These are phyloP conservation scores for Diadegma fenestrale DNA, from an alignment of 2,888 invertebrate species.

Conservation along the genomic window DNA sequence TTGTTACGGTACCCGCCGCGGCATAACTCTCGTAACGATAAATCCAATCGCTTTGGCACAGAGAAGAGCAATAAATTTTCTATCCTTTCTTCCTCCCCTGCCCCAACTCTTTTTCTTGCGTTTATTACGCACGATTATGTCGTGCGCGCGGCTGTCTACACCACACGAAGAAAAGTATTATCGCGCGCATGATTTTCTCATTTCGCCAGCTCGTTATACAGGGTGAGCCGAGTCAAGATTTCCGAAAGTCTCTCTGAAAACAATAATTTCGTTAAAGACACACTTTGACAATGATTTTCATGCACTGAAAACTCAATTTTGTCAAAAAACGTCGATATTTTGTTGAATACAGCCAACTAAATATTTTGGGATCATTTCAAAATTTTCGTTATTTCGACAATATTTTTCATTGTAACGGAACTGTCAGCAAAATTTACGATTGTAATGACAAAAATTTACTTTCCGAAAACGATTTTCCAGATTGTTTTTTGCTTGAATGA, in stretches of 20 bases:
- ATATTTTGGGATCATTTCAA: too few relatives aligned
- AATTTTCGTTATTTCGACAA: too few relatives aligned
- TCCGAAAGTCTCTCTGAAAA: not conserved
- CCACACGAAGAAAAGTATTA: constrained; percentile 21
- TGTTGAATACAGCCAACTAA: too few relatives aligned
- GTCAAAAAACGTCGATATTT: too few relatives aligned
- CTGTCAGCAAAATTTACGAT: too few relatives aligned
- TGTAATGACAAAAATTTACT: too few relatives aligned
- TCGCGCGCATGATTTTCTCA: constrained; percentile 17
- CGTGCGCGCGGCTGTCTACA: constrained; percentile 41
- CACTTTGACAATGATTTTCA: not conserved
- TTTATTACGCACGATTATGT: constrained; percentile 22
- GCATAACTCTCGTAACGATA: constrained; percentile 73
- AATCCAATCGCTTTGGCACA: constrained; percentile 67
- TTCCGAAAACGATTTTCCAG: too few relatives aligned
- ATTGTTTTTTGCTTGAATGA: too few relatives aligned
- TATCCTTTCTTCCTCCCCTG: constrained; percentile 42
- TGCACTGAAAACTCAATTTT: too few relatives aligned
- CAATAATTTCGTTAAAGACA: not conserved
- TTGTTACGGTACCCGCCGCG: constrained; percentile 73
- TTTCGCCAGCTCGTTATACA: not conserved
- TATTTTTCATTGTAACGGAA: too few relatives aligned
- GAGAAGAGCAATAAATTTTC: constrained; percentile 68
- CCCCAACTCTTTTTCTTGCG: constrained; percentile 8
- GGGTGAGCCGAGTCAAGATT: not conserved